phyloP scores from a whole-genome alignment of 2,797 vertebrate genomes.

The Rhinoraja longicauda region DNA sequence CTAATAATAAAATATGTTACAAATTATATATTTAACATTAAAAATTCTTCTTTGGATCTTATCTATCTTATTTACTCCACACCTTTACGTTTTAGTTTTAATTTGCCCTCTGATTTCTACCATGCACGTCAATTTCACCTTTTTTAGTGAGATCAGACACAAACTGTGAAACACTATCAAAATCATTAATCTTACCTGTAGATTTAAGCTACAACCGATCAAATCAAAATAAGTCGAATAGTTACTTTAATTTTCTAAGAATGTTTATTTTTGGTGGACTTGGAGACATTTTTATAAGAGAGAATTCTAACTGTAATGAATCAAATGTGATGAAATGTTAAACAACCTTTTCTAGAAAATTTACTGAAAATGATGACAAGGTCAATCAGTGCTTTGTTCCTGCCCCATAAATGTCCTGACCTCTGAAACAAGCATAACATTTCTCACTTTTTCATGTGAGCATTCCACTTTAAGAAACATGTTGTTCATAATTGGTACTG shows the following conservation, averaged over 20 bases:
- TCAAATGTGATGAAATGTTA: not conserved
- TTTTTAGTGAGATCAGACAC: not conserved
- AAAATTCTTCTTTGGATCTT: not conserved
- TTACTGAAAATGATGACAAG: not conserved
- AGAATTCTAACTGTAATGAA: not conserved
- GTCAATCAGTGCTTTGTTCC: not conserved
- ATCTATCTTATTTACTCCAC: not conserved
- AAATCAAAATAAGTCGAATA: not conserved
- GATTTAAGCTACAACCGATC: not conserved
- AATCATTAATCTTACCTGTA: not conserved
- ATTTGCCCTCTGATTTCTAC: not conserved
- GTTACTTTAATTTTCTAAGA: not conserved
- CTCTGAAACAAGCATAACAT: not conserved
- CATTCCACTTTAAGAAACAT: not conserved
- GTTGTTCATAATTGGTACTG: not conserved
- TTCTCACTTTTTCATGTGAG: not conserved
- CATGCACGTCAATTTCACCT: not conserved
- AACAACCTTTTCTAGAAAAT: not conserved
- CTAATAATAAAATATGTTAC: slow-evolving; percentile 52
- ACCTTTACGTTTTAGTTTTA: not conserved
- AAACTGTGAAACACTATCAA: not conserved
- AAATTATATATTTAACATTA: not conserved
- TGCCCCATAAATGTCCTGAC: not conserved
- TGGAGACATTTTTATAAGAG: not conserved
- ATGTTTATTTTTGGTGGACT: not conserved